Evolutionary conservation across 2,797 vertebrate genomes (phyloP).

Genomic region (Sebastes diploproa): DNA sequence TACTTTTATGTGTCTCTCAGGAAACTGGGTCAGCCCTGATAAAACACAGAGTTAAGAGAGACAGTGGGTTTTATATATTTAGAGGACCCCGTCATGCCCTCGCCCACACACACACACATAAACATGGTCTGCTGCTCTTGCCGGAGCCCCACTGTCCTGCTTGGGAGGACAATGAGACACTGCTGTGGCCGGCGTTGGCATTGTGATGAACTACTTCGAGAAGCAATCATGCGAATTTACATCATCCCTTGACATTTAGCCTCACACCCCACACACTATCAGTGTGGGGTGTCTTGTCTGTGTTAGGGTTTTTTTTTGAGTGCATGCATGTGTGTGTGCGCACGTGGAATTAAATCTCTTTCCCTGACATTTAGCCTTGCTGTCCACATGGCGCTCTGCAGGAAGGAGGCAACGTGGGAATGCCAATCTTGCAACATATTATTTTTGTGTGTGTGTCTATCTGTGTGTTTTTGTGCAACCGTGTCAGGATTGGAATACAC

Average conservation of each 20-base stretch:
- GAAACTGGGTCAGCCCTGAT: constrained; percentile 22
- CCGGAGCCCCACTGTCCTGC: constrained; percentile 15
- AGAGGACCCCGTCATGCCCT: not conserved
- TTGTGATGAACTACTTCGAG: constrained; percentile 72
- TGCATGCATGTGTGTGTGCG: constrained; percentile 32
- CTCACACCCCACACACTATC: constrained; percentile 65
- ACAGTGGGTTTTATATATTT: constrained; percentile 12
- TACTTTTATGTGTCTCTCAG: not conserved
- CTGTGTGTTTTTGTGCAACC: constrained; percentile 50
- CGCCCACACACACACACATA: not conserved
- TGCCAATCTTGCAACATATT: constrained; percentile 69
- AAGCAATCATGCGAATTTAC: constrained; percentile 78
- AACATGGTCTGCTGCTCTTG: not conserved
- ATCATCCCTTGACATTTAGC: constrained; percentile 80
- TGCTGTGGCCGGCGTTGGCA: constrained; percentile 49
- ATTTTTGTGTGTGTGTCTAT: constrained; percentile 31
- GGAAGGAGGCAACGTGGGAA: constrained; percentile 65
- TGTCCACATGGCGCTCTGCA: constrained; percentile 61
- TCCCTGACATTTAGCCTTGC: constrained; percentile 75
- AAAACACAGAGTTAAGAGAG: constrained; percentile 16
- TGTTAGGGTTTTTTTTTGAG: constrained; percentile 12
- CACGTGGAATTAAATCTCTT: constrained; percentile 69
- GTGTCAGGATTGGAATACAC: constrained; percentile 69
- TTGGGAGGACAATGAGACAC: constrained; percentile 52
- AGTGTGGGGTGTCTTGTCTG: constrained; percentile 42